Evolutionary conservation across 1,140 invertebrate genomes (phyloP).

Genomic region (Hormaphis cornu): DNA sequence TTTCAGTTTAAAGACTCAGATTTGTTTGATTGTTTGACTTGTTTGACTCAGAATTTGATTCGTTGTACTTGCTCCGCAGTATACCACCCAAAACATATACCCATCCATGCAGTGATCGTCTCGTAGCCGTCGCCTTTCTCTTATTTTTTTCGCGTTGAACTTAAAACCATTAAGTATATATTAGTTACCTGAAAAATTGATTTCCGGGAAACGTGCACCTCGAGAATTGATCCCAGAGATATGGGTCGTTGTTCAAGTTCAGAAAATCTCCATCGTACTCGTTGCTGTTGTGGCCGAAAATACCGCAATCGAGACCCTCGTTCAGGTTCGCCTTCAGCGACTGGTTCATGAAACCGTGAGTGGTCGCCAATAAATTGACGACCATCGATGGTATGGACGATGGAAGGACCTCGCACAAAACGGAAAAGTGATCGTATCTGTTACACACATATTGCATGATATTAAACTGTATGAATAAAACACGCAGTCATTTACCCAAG

Average conservation of each 20-base stretch:
- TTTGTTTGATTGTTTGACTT: too few relatives aligned
- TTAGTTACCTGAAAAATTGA: constrained; percentile 44
- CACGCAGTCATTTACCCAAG: too few relatives aligned
- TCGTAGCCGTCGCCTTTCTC: too few relatives aligned
- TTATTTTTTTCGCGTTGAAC: too few relatives aligned
- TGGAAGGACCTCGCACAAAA: constrained; percentile 63
- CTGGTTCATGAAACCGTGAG: constrained; percentile 54
- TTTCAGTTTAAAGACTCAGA: too few relatives aligned
- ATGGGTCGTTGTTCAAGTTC: constrained; percentile 50
- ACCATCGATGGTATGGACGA: constrained; percentile 59
- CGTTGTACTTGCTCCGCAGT: too few relatives aligned
- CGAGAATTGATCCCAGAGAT: constrained; percentile 50
- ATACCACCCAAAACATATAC: too few relatives aligned
- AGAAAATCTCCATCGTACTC: constrained; percentile 38
- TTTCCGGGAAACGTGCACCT: constrained; percentile 48
- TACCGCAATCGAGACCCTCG: constrained; percentile 48
- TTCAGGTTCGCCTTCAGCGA: constrained; percentile 48
- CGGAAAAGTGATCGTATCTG: constrained; percentile 68
- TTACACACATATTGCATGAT: constrained; percentile 11
- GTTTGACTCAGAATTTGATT: too few relatives aligned
- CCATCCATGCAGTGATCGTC: too few relatives aligned
- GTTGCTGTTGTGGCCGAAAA: constrained; percentile 35
- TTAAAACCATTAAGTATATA: not conserved
- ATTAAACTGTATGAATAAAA: too few relatives aligned
- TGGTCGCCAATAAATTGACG: constrained; percentile 52